phyloP scores from a whole-genome alignment of 2,113 vertebrate species.

The Prunella fulvescens region DNA sequence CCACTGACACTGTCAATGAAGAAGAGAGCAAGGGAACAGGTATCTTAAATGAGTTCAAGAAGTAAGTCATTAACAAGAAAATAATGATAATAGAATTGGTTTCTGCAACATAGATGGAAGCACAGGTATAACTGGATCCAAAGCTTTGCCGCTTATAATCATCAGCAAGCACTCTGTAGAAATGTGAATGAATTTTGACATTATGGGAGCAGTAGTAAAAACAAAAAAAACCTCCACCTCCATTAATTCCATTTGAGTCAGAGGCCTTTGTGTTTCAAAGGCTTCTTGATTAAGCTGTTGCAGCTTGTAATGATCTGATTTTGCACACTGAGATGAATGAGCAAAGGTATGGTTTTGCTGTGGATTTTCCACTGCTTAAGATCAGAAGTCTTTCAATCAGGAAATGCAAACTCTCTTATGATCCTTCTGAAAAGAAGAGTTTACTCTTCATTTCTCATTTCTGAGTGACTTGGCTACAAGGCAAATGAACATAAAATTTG shows the following conservation, averaged over 20 bases:
- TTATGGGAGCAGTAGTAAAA: background rate
- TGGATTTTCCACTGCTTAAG: background rate
- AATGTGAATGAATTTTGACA: background rate
- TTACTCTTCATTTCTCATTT: slow-evolving; percentile 4
- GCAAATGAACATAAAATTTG: background rate
- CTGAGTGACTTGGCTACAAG: background rate
- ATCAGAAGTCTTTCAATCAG: background rate
- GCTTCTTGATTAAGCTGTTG: background rate
- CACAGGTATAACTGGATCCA: slow-evolving; percentile 17
- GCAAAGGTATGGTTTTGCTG: background rate
- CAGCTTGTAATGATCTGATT: slow-evolving; percentile 2
- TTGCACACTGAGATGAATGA: background rate
- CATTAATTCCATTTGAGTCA: slow-evolving; percentile 2
- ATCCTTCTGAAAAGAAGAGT: background rate
- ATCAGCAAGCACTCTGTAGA: background rate
- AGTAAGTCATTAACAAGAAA: slow-evolving; percentile 27
- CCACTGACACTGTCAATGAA: background rate
- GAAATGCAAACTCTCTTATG: background rate
- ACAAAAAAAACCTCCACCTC: background rate
- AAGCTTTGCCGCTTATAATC: slow-evolving; percentile 26
- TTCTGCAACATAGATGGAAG: slow-evolving; percentile 45
- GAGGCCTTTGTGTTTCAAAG: slow-evolving; percentile 20
- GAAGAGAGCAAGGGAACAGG: background rate
- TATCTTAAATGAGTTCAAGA: slow-evolving; percentile 28
- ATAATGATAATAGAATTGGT: background rate